Evolutionary conservation across 1,140 invertebrate species (phyloP).

Genomic region (Oscheius sp.): DNA sequence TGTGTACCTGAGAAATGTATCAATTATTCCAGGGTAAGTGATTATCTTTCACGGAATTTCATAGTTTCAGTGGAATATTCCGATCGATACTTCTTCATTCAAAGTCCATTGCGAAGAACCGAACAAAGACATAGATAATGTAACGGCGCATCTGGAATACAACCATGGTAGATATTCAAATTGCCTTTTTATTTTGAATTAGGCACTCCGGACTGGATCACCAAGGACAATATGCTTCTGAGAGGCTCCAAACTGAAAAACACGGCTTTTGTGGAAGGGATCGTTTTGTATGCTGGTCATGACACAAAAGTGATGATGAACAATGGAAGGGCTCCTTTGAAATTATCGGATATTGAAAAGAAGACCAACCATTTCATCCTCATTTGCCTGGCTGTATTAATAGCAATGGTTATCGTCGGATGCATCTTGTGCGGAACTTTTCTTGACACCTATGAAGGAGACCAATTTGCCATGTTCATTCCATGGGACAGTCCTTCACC

Average conservation of each 20-base stretch:
- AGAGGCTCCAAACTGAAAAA: slow-evolving; percentile 91
- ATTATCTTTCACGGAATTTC: not conserved
- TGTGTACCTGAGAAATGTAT: slow-evolving; percentile 69
- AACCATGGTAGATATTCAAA: slow-evolving; percentile 24
- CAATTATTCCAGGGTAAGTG: slow-evolving; percentile 13
- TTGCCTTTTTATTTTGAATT: too few species aligned
- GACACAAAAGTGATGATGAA: slow-evolving; percentile 78
- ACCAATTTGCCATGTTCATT: not conserved
- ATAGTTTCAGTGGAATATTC: too few species aligned
- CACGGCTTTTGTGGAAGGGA: slow-evolving; percentile 85
- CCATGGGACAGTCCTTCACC: slow-evolving; percentile 70
- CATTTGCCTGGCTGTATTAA: slow-evolving; percentile 88
- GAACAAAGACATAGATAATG: slow-evolving; percentile 91
- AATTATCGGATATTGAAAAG: slow-evolving; percentile 83
- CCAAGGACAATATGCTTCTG: slow-evolving; percentile 86
- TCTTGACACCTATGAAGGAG: slow-evolving; percentile 27
- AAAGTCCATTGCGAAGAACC: slow-evolving; percentile 84
- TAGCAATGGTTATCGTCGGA: slow-evolving; percentile 83
- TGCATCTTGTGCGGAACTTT: slow-evolving; percentile 68
- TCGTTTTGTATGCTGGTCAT: slow-evolving; percentile 88
- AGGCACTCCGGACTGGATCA: slow-evolving; percentile 79
- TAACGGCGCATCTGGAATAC: slow-evolving; percentile 80
- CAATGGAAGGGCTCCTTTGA: slow-evolving; percentile 90
- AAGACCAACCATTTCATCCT: slow-evolving; percentile 88
- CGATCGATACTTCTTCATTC: slow-evolving; percentile 71